A percentile compares a stretch with the other conserved stretches of the same genome.
Conservation (phyloP, 2,797 vertebrate species). For the Anniella stebbinsi region DNA sequence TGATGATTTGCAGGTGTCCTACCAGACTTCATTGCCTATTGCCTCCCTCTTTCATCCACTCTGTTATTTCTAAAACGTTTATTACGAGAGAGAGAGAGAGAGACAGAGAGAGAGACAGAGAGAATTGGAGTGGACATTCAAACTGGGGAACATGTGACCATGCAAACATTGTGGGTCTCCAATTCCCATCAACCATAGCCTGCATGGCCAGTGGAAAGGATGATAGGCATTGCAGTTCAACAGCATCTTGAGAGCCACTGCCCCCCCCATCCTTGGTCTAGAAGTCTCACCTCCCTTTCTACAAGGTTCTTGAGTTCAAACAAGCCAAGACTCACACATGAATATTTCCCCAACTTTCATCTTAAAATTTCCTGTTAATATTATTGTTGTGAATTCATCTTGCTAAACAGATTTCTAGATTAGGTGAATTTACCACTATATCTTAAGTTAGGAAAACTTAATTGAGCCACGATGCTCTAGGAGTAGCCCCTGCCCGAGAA, state of each 20-base stretch:
- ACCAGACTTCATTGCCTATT: not conserved
- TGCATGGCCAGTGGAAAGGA: no score
- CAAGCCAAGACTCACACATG: not conserved
- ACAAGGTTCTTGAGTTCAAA: constrained; percentile 5
- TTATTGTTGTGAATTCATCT: not conserved
- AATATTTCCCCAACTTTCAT: not conserved
- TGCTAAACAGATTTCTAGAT: not conserved
- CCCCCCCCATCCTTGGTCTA: not conserved
- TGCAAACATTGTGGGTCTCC: no score
- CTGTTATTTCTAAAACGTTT: not conserved
- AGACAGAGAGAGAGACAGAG: no score
- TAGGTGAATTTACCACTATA: not conserved
- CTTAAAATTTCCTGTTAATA: not conserved
- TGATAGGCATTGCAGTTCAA: no score
- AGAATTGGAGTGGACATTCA: not conserved
- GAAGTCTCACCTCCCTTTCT: not conserved
- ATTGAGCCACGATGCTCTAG: not conserved
- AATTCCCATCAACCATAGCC: no score
- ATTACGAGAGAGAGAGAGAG: not conserved
- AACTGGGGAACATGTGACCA: not conserved
- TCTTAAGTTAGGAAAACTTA: not conserved
- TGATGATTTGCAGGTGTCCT: not conserved
- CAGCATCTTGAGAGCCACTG: no score
- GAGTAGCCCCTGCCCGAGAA: not conserved
- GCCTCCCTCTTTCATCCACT: not conserved